Conservation (phyloP, 2,888 invertebrate genomes). For the Catonia carolina region DNA sequence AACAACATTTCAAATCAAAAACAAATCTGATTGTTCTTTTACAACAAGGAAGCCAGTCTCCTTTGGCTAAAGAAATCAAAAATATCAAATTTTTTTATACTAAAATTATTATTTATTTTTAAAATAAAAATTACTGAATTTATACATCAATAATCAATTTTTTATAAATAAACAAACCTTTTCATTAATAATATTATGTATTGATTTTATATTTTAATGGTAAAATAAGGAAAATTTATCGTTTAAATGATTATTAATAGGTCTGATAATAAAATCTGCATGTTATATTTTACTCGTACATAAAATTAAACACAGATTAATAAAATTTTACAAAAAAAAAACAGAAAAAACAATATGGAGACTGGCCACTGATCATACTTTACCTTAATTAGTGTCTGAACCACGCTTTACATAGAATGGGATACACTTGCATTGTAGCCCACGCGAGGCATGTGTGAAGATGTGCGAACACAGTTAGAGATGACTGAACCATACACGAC, state of each 20-base stretch:
- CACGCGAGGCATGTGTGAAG: neutral
- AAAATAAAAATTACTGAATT: no score
- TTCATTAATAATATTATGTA: no score
- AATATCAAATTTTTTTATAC: no score
- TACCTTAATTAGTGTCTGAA: constrained; percentile 40
- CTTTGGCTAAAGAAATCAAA: constrained; percentile 17
- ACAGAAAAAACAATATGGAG: constrained; percentile 34
- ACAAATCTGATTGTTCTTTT: neutral
- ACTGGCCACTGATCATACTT: constrained; percentile 46
- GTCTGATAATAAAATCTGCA: no score
- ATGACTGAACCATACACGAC: neutral
- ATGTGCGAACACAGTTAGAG: neutral
- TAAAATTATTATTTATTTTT: no score
- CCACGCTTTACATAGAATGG: constrained; percentile 21
- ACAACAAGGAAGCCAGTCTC: constrained; percentile 30
- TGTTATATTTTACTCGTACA: no score
- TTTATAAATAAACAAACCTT: no score
- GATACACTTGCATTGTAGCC: constrained; percentile 6
- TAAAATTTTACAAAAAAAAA: neutral
- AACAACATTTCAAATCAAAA: constrained; percentile 14
- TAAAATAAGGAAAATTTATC: no score
- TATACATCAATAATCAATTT: no score
- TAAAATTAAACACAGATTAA: no score
- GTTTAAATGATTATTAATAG: no score
- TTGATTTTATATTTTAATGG: no score